Percentiles rank a stretch among this genome's conserved stretches.
These are phyloP conservation scores for Copidosoma aretas DNA, from an alignment of 2,888 invertebrate genomes.

Conservation along the genomic window DNA sequence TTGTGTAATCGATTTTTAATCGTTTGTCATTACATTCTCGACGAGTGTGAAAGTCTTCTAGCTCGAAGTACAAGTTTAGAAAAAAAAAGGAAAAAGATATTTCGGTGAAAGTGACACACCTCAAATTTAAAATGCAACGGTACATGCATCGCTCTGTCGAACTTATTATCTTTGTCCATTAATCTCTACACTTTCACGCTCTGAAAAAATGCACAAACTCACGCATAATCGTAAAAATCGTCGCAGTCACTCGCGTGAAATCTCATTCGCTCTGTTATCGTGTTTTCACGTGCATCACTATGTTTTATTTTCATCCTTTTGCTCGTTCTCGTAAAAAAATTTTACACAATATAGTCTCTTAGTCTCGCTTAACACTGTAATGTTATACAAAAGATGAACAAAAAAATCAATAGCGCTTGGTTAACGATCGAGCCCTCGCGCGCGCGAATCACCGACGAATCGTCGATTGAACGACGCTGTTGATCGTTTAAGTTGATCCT, in stretches of 20 bases:
- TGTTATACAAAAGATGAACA: conserved; percentile 30
- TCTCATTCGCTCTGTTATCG: conserved; percentile 4
- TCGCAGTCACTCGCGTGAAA: conserved; percentile 3
- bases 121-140: conserved; percentile 37
- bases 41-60: conserved; percentile 18
- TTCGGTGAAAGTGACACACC: conserved; percentile 30
- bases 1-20: conserved; percentile 18
- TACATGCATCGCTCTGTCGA: conserved; percentile 13
- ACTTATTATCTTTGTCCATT: not conserved
- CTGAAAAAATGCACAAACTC: not conserved
- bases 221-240: conserved; percentile 8
- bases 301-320: conserved; percentile 10
- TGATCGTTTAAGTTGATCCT: not conserved
- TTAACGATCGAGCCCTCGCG: conserved; percentile 9
- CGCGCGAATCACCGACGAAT: conserved; percentile 22
- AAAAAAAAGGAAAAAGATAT: conserved; percentile 12
- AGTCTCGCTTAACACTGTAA: conserved; percentile 46
- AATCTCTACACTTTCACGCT: not conserved
- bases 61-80: conserved; percentile 11
- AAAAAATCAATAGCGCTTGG: conserved; percentile 16
- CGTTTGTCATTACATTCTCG: conserved; percentile 14
- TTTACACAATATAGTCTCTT: conserved; percentile 46
- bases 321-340: conserved; percentile 35
- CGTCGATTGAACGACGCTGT: not conserved
- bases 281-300: conserved; percentile 1